phyloP scores from a whole-genome alignment of 2,888 invertebrate species.

The Alcis repandata region DNA sequence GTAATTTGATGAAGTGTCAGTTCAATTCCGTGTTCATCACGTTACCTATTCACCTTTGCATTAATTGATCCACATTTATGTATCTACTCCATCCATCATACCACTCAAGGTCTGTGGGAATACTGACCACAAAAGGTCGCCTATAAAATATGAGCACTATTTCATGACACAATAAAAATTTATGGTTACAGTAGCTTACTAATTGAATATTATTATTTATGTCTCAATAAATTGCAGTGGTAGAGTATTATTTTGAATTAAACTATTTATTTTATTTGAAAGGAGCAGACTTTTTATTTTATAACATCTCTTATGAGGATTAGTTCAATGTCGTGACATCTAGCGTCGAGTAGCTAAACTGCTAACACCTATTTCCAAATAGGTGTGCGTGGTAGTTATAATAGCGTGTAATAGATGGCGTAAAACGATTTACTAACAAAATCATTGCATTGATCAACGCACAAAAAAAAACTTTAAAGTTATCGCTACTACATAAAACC shows the following conservation, averaged over 20 bases:
- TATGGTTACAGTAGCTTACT: neutral
- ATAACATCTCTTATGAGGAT: no score
- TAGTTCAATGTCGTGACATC: slow-evolving; percentile 28
- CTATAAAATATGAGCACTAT: slow-evolving; percentile 9
- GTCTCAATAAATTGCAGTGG: no score
- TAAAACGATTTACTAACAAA: neutral
- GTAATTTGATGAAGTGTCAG: slow-evolving; percentile 8
- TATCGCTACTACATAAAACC: slow-evolving; percentile 5
- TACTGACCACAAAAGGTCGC: slow-evolving; percentile 16
- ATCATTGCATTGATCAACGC: no score
- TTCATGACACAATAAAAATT: slow-evolving; percentile 6
- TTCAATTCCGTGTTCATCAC: slow-evolving; percentile 20
- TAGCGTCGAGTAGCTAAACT: slow-evolving; percentile 43
- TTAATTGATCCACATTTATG: slow-evolving; percentile 29
- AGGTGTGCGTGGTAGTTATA: neutral
- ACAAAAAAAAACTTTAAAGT: no score
- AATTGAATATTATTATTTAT: slow-evolving; percentile 10
- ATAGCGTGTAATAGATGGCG: slow-evolving; percentile 35
- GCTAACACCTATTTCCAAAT: neutral
- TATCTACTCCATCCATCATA: slow-evolving; percentile 18
- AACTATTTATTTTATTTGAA: slow-evolving; percentile 5
- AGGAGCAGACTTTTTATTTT: no score
- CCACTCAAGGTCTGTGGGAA: slow-evolving; percentile 15
- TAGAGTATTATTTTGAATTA: neutral
- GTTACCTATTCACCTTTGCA: slow-evolving; percentile 29